Evolutionary conservation across 1,140 invertebrate genomes (phyloP).

Genomic region (Musca domestica): DNA sequence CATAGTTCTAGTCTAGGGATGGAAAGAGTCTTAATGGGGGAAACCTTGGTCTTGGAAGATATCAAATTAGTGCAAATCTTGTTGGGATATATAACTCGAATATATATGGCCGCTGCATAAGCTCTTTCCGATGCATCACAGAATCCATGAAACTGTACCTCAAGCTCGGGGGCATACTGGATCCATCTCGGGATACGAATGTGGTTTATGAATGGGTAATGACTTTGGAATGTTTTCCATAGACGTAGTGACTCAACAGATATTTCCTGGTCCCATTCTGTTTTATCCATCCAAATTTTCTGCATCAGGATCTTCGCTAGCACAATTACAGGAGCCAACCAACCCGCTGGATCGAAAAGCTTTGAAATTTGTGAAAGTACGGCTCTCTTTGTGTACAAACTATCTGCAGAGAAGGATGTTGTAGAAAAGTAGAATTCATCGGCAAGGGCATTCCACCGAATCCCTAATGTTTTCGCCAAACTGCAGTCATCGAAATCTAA

Average conservation of each 20-base stretch:
- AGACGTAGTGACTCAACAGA: too few species aligned
- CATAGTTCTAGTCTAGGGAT: slow-evolving; percentile 31
- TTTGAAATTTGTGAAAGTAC: too few species aligned
- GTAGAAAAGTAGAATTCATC: slow-evolving; percentile 35
- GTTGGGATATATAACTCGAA: slow-evolving; percentile 27
- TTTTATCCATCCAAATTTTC: slow-evolving; percentile 42
- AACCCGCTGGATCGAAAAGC: too few species aligned
- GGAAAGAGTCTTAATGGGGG: slow-evolving; percentile 24
- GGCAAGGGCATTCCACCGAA: slow-evolving; percentile 9
- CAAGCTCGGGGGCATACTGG: not conserved
- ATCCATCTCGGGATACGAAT: too few species aligned
- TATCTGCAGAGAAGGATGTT: too few species aligned
- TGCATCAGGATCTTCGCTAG: too few species aligned
- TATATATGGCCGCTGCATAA: slow-evolving; percentile 47
- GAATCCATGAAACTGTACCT: slow-evolving; percentile 40
- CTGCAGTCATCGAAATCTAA: too few species aligned
- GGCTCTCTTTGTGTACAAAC: too few species aligned
- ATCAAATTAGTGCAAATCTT: slow-evolving; percentile 14
- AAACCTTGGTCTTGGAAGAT: slow-evolving; percentile 26
- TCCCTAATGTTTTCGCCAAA: not conserved
- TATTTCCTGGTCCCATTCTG: slow-evolving; percentile 45
- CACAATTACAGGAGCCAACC: too few species aligned
- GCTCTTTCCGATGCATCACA: slow-evolving; percentile 44
- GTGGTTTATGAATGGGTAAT: too few species aligned
- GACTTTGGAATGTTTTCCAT: too few species aligned